Evolutionary conservation across 2,113 vertebrate species (phyloP).

Genomic region (Rhinolophus sinicus): DNA sequence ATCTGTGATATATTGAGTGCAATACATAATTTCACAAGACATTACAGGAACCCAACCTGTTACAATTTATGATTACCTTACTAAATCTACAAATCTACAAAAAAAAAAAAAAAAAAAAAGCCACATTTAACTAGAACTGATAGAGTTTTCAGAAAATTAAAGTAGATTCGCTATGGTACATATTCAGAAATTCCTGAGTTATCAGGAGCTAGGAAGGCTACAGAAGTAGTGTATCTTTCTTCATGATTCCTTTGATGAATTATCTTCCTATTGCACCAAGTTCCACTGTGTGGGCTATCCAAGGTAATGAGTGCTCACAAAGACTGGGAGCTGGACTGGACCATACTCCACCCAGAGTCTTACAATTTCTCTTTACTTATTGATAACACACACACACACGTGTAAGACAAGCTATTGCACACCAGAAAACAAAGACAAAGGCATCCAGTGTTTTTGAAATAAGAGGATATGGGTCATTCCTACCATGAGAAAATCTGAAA

Average conservation of each 20-base stretch:
- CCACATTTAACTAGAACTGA: neutral
- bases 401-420: neutral
- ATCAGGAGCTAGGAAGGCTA: neutral
- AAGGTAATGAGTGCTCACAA: neutral
- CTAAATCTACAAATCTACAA: neutral
- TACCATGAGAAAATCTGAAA: neutral
- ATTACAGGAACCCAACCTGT: neutral
- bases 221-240: neutral
- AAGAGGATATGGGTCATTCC: neutral
- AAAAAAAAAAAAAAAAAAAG: neutral
- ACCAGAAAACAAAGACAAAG: neutral
- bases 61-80: neutral
- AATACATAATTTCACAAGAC: neutral
- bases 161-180: neutral
- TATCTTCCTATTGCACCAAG: neutral
- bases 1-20: neutral
- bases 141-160: neutral
- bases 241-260: neutral
- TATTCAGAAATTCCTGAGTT: neutral
- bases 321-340: neutral
- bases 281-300: neutral
- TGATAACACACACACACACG: neutral
- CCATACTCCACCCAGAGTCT: neutral
- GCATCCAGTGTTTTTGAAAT: neutral
- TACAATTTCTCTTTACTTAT: neutral